phyloP scores from a whole-genome alignment of 1,140 invertebrate genomes.

The Pogonomyrmex californicus region DNA sequence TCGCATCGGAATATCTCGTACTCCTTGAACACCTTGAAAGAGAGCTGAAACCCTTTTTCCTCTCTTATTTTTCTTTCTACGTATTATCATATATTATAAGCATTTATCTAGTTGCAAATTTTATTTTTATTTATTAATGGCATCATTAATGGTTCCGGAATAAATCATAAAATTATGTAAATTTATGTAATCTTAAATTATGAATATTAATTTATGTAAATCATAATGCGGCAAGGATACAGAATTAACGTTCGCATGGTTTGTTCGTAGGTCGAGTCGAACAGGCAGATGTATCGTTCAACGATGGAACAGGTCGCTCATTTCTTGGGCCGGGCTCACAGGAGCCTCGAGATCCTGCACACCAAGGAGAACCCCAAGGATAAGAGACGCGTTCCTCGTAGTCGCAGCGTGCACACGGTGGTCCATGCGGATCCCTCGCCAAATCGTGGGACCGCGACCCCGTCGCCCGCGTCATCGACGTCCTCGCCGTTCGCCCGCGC shows the following conservation, averaged over 20 bases:
- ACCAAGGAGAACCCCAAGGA: constrained; percentile 77
- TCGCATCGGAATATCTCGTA: not conserved
- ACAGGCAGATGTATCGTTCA: constrained; percentile 92
- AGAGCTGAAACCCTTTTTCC: not conserved
- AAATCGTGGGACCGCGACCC: constrained; percentile 46
- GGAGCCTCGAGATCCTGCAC: constrained; percentile 88
- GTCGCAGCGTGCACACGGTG: constrained; percentile 86
- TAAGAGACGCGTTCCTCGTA: constrained; percentile 83
- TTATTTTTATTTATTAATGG: not conserved
- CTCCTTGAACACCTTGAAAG: not conserved
- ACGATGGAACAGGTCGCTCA: constrained; percentile 92
- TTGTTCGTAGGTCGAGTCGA: constrained; percentile 90
- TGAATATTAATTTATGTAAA: not conserved
- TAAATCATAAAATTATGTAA: too few relatives aligned
- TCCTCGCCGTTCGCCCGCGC: constrained; percentile 81
- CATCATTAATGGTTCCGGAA: not conserved
- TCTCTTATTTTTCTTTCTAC: not conserved
- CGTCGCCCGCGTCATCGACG: constrained; percentile 66
- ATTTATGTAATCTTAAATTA: too few relatives aligned
- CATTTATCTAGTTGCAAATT: not conserved
- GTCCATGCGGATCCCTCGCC: constrained; percentile 54
- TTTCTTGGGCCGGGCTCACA: constrained; percentile 91
- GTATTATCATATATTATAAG: not conserved
- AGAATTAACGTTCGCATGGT: constrained; percentile 57
- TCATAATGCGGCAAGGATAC: not conserved